Conservation (phyloP, 1,140 invertebrate species). For the Anoplophora glabripennis region DNA sequence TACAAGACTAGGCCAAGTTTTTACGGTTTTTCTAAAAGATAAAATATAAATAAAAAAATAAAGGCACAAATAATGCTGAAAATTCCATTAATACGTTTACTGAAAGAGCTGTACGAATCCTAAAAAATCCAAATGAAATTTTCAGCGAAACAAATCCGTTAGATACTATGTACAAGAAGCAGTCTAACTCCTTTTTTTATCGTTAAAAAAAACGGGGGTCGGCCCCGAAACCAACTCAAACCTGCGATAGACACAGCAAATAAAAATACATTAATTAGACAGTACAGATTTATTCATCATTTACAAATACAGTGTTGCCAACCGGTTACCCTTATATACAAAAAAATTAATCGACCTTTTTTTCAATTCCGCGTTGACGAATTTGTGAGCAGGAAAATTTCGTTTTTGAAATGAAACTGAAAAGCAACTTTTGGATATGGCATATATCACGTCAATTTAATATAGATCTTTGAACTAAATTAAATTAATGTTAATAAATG, state of each 20-base stretch:
- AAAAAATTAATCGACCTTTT: background rate
- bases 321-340: background rate
- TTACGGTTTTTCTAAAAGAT: conserved; percentile 30
- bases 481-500: no score
- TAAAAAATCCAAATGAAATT: conserved; percentile 29
- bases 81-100: conserved; percentile 28
- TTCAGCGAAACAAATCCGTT: conserved; percentile 29
- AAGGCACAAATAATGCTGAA: conserved; percentile 38
- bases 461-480: no score
- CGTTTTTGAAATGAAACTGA: no score
- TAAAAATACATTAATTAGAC: background rate
- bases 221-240: conserved; percentile 9
- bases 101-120: conserved; percentile 8
- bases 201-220: conserved; percentile 22
- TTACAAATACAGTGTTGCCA: no score
- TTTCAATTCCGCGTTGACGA: background rate
- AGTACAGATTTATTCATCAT: background rate
- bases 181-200: conserved; percentile 42
- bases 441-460: no score
- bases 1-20: conserved; percentile 34
- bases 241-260: background rate
- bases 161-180: conserved; percentile 37
- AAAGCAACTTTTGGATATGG: no score
- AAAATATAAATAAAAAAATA: conserved; percentile 37
- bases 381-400: no score